phyloP scores from a whole-genome alignment of 2,888 invertebrate genomes.

The Biston betularia region DNA sequence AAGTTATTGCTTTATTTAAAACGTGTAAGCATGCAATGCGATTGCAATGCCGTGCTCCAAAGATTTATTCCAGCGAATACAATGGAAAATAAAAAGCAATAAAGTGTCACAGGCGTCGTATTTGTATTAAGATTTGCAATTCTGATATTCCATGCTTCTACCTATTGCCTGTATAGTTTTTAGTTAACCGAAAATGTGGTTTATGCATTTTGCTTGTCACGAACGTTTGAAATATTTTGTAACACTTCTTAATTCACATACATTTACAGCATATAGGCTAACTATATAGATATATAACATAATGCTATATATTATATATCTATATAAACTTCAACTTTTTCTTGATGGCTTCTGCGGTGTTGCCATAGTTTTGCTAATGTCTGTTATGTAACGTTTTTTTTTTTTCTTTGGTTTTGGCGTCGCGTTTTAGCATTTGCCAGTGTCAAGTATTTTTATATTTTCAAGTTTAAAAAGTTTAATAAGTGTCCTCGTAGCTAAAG shows the following conservation, averaged over 20 bases:
- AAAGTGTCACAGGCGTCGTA: constrained; percentile 19
- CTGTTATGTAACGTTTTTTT: too few species aligned
- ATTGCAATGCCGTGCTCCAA: constrained; percentile 13
- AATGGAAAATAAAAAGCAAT: constrained; percentile 20
- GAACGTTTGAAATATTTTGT: background rate
- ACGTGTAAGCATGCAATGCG: constrained; percentile 21
- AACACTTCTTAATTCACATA: background rate
- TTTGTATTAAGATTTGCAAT: constrained; percentile 23
- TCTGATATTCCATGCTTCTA: constrained; percentile 9
- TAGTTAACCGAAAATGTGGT: constrained; percentile 1
- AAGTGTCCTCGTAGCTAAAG: too few species aligned
- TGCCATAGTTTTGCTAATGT: too few species aligned
- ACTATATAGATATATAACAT: too few species aligned
- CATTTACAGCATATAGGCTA: background rate
- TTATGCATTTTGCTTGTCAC: background rate
- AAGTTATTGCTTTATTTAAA: constrained; percentile 27
- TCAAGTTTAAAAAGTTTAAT: too few species aligned
- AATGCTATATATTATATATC: too few species aligned
- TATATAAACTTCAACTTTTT: too few species aligned
- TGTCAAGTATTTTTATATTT: too few species aligned
- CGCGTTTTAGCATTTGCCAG: too few species aligned
- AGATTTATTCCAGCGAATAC: constrained; percentile 20
- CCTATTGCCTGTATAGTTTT: background rate
- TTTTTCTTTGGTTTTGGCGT: too few species aligned
- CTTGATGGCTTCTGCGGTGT: too few species aligned